Percentiles rank a stretch among this genome's conserved stretches.
Evolutionary conservation across 2,113 vertebrate genomes (phyloP).

Genomic region (Silurus meridionalis): DNA sequence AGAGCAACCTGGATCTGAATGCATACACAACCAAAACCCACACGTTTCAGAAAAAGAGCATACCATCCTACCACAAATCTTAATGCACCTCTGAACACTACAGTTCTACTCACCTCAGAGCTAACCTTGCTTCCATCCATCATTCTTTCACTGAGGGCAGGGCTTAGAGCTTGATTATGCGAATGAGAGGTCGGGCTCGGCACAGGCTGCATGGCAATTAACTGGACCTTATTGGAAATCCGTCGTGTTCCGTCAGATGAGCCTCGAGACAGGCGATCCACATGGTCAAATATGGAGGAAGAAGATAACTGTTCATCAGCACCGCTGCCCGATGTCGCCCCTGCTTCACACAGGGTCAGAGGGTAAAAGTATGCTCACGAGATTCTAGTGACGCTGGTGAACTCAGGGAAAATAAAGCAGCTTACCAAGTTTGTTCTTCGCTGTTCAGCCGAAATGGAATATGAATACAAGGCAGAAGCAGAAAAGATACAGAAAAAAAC

Average conservation of each 20-base stretch:
- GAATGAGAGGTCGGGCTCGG: slow-evolving; percentile 71
- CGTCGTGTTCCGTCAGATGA: slow-evolving; percentile 82
- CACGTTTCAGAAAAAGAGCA: neutral
- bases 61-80: neutral
- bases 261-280: slow-evolving; percentile 86
- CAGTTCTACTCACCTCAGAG: slow-evolving; percentile 77
- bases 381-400: neutral
- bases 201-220: slow-evolving; percentile 95
- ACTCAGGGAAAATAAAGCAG: slow-evolving; percentile 33
- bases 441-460: slow-evolving; percentile 59
- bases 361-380: neutral
- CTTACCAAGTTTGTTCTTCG: slow-evolving; percentile 74
- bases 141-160: slow-evolving; percentile 78
- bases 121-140: slow-evolving; percentile 83
- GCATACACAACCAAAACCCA: neutral
- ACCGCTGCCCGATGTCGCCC: slow-evolving; percentile 71
- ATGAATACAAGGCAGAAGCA: slow-evolving; percentile 30
- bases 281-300: slow-evolving; percentile 94
- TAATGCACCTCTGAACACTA: neutral
- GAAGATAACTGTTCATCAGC: slow-evolving; percentile 87
- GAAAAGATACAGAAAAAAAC: neutral
- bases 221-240: slow-evolving; percentile 89
- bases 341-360: slow-evolving; percentile 54
- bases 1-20: slow-evolving; percentile 87
- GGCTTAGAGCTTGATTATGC: slow-evolving; percentile 61